Evolutionary conservation across 2,888 invertebrate species (phyloP), one percentile per base, ranked within the genome.

Genomic region (Scrobipalpa atriplicella): DNA sequence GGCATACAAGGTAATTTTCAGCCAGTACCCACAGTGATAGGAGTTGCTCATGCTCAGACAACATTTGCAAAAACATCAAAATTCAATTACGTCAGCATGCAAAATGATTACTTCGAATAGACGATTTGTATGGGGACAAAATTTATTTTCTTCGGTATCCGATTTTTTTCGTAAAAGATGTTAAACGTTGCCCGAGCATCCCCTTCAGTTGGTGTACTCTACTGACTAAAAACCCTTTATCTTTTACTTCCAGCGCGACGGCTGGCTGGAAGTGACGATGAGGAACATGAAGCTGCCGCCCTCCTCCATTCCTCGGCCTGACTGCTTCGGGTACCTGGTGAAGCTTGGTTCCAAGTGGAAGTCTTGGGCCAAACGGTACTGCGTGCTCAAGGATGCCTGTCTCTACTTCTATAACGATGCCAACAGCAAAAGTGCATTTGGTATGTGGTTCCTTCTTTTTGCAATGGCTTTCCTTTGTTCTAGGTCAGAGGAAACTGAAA

Each of bases 361-460:
- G 80, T 96, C 97, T 19, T 99, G 98, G 98, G 96, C 96, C 69
- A 95, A 97, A 79, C 94, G 98, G 65, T 99, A 98, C 91, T 98
- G 98, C 92, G 97, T 99, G 43, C 94, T 99, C 60, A 99, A 98
- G 86, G 98, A 98, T 85, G 99, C 98, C 56, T 98, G 98, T 76
- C 94, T 99, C 29, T 99, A 98, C 90, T 98, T 98, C 89, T 99
- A 98, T 89, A 96, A 96, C 74, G 98, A 98, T 83, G 96, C 95
- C 3, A 96, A 96, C 82, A 96, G 98, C 77, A 96, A 96, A 83
- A 95, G 94, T 82, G 98, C 98, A 72, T 96, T 98, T 86, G 98
- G 98, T 97, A 89, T 92, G 85, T 78, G 47, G 11, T 62, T 56
- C n/a, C 29, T 29, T 29, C n/a, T n/a, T n/a, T n/a, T n/a, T n/a